These are phyloP conservation scores for Catalaphyllia jardinei DNA, from an alignment of 64 coral and sea anemone species.

Conservation along the genomic window DNA sequence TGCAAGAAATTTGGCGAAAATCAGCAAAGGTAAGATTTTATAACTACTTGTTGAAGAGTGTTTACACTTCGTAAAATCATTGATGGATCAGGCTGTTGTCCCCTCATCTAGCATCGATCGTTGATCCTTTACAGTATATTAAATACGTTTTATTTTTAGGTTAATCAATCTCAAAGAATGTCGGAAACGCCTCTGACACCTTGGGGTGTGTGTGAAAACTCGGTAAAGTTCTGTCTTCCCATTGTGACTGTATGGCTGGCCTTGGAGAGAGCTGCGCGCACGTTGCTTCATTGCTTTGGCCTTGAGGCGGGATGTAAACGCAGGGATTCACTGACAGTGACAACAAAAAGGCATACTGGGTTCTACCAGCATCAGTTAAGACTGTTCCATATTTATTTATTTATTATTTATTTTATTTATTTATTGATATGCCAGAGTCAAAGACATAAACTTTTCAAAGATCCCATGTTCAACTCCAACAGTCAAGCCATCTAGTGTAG, in stretches of 20 bases:
- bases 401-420: too few relatives aligned
- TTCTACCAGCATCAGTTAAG: conserved; percentile 44
- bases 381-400: conserved; percentile 29
- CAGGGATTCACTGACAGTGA: conserved; percentile 50
- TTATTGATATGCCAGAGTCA: conserved; percentile 40
- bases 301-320: conserved; percentile 24
- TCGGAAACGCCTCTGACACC: conserved; percentile 26
- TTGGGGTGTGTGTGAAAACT: conserved; percentile 28
- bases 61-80: too few relatives aligned
- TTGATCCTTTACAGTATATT: not conserved
- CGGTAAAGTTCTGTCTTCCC: conserved; percentile 18
- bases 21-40: conserved; percentile 24
- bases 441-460: conserved; percentile 40
- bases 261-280: conserved; percentile 20
- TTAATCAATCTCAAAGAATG: conserved; percentile 28
- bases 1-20: conserved; percentile 59
- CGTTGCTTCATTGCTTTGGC: conserved; percentile 31
- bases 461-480: not conserved
- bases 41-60: not conserved
- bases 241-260: conserved; percentile 18
- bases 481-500: not conserved
- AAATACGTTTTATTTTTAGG: not conserved
- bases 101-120: not conserved
- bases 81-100: too few relatives aligned
- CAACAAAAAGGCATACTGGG: conserved; percentile 71